Percentiles rank a stretch among this genome's conserved stretches.
phyloP scores from a whole-genome alignment of 2,888 invertebrate species.

The Eristalis arbustorum region DNA sequence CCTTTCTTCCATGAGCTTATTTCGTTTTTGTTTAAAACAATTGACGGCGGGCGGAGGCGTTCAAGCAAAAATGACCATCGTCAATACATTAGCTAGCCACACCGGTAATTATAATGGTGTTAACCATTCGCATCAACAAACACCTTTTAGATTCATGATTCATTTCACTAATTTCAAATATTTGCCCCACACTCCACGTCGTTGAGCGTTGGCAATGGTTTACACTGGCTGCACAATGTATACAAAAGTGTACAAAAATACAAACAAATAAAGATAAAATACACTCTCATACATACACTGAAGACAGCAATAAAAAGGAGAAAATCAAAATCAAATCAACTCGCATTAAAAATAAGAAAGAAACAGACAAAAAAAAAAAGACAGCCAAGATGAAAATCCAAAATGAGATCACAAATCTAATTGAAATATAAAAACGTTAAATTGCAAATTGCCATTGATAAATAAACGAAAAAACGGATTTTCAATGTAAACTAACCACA shows the following conservation, averaged over 20 bases:
- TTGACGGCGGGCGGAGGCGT: background rate
- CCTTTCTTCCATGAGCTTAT: background rate
- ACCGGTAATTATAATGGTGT: conserved; percentile 29
- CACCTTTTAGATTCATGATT: conserved; percentile 32
- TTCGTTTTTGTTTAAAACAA: conserved; percentile 7
- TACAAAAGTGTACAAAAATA: background rate
- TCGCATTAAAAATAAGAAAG: background rate
- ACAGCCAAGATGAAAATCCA: background rate
- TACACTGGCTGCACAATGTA: background rate
- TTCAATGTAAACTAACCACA: conserved; percentile 41
- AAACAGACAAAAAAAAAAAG: background rate
- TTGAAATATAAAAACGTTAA: conserved; percentile 9
- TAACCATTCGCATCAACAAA: conserved; percentile 38
- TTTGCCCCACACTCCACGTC: conserved; percentile 20
- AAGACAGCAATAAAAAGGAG: conserved; percentile 25
- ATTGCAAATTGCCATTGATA: conserved; percentile 46
- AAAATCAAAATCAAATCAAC: conserved; percentile 27
- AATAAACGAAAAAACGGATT: conserved; percentile 42
- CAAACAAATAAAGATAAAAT: background rate
- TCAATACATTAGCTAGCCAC: conserved; percentile 46
- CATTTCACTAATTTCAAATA: conserved; percentile 33
- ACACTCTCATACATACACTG: background rate
- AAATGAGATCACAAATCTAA: conserved; percentile 38
- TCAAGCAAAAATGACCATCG: conserved; percentile 52
- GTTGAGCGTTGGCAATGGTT: conserved; percentile 9